Evolutionary conservation across 30 jellyfish, hydroid and myxozoan genomes (phyloP).

Genomic region (Hydractinia symbiolongicarpus): DNA sequence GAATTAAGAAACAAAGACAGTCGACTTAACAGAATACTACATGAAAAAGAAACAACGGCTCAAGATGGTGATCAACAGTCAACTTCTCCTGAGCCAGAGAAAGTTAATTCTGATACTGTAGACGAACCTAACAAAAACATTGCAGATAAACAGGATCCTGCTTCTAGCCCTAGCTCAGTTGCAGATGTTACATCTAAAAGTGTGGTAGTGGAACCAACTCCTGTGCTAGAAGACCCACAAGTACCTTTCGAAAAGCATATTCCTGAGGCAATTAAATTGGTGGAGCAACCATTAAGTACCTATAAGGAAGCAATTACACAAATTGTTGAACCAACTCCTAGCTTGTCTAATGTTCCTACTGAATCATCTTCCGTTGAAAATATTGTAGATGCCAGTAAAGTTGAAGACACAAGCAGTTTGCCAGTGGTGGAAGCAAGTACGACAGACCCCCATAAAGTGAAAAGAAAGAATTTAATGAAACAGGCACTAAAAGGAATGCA

Average conservation of each 20-base stretch:
- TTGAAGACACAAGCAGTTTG: neutral
- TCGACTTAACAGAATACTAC: neutral
- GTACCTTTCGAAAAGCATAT: too few relatives aligned
- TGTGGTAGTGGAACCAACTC: neutral
- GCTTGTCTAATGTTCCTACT: neutral
- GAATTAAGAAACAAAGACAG: neutral
- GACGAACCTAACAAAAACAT: neutral
- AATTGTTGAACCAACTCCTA: neutral
- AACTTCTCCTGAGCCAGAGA: neutral
- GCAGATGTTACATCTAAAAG: neutral
- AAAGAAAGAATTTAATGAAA: slow-evolving; percentile 5
- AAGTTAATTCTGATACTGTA: neutral
- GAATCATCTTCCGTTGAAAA: neutral
- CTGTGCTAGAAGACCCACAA: neutral
- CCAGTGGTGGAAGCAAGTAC: neutral
- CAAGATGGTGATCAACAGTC: neutral
- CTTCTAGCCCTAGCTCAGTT: neutral
- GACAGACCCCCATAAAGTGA: neutral
- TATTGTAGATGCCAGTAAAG: neutral
- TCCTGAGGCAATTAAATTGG: too few relatives aligned
- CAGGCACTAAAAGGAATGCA: slow-evolving; percentile 27
- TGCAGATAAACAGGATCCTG: neutral
- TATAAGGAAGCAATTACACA: neutral
- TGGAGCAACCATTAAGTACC: too few relatives aligned
- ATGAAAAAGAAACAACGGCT: neutral